Conservation (phyloP, 2,888 invertebrate species). For the Parnassius apollo region DNA sequence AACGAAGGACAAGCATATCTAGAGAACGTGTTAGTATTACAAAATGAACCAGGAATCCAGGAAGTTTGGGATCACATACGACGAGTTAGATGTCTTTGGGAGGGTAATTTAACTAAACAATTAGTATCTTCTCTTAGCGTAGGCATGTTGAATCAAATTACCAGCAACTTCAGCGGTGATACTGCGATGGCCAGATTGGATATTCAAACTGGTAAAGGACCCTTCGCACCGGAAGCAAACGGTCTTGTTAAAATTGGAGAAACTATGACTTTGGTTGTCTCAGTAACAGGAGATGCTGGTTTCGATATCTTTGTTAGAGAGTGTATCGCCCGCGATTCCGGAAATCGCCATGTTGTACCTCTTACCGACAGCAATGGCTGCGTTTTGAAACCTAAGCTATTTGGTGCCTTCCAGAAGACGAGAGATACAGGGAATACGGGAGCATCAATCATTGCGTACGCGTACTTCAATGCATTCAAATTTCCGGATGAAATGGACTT, state of each 20-base stretch:
- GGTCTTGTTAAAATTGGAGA: slow-evolving; percentile 91
- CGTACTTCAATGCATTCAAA: slow-evolving; percentile 90
- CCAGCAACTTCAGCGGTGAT: slow-evolving; percentile 92
- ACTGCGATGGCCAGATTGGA: slow-evolving; percentile 90
- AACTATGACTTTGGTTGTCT: slow-evolving; percentile 89
- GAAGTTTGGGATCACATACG: slow-evolving; percentile 91
- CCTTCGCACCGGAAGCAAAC: slow-evolving; percentile 87
- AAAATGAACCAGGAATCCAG: slow-evolving; percentile 89
- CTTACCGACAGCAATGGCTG: slow-evolving; percentile 89
- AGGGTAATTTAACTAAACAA: slow-evolving; percentile 88
- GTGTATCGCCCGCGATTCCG: slow-evolving; percentile 87
- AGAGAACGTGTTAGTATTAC: slow-evolving; percentile 88
- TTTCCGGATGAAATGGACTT: slow-evolving; percentile 93
- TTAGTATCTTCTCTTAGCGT: slow-evolving; percentile 88
- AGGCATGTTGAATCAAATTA: slow-evolving; percentile 89
- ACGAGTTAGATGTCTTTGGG: slow-evolving; percentile 89
- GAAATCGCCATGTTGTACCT: slow-evolving; percentile 83
- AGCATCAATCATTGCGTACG: slow-evolving; percentile 87
- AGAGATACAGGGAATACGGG: slow-evolving; percentile 87
- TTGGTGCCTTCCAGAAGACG: slow-evolving; percentile 91
- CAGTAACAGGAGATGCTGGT: slow-evolving; percentile 89
- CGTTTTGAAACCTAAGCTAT: slow-evolving; percentile 88
- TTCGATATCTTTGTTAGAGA: slow-evolving; percentile 90
- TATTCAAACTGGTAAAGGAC: slow-evolving; percentile 88
- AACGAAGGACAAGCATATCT: slow-evolving; percentile 89